phyloP scores from a whole-genome alignment of 1,140 invertebrate species.

The Heliconius nattereri region DNA sequence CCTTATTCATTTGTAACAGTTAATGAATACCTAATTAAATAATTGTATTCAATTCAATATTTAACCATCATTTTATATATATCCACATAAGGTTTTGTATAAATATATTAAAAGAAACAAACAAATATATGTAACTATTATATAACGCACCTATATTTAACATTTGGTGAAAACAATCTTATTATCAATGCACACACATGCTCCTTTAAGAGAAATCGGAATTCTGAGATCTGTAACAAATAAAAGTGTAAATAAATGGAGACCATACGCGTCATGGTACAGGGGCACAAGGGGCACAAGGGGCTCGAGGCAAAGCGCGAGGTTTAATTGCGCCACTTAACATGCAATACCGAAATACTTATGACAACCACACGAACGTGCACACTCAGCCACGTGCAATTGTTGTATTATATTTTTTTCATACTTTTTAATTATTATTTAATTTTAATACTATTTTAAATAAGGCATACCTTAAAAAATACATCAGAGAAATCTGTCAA shows the following conservation, averaged over 20 bases:
- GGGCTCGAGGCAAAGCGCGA: no score
- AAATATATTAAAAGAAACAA: no score
- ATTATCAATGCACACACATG: conserved; percentile 98
- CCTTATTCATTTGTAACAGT: no score
- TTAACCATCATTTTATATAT: no score
- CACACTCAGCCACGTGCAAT: no score
- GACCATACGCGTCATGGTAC: neutral
- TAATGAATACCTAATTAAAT: no score
- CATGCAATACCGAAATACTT: neutral
- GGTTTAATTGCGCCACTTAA: no score
- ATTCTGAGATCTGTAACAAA: conserved; percentile 92
- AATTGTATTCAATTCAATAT: no score
- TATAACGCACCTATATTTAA: conserved; percentile 89
- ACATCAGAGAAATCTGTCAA: conserved; percentile 94
- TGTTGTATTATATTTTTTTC: no score
- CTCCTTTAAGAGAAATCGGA: conserved; percentile 97
- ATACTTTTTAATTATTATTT: neutral
- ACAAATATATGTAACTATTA: neutral
- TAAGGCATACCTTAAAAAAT: conserved; percentile 91
- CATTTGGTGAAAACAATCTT: conserved; percentile 98
- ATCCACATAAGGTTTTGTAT: no score
- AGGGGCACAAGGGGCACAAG: neutral
- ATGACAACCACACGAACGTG: no score
- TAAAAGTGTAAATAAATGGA: conserved; percentile 27
- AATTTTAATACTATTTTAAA: neutral